phyloP scores from a whole-genome alignment of 1,140 invertebrate genomes.

The Atopsyche davidsoni region DNA sequence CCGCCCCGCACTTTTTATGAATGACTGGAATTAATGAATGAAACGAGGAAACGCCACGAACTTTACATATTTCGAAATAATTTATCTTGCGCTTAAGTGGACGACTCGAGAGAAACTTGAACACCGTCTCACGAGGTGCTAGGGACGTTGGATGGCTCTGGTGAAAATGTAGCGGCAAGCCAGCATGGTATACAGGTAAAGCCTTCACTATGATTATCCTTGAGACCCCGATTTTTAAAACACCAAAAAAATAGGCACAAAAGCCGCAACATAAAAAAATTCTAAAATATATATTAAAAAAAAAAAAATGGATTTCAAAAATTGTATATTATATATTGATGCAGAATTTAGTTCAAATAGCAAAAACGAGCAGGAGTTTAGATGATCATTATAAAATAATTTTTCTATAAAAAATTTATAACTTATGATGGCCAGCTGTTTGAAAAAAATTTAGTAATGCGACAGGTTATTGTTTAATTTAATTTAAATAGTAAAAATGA shows the following conservation, averaged over 20 bases:
- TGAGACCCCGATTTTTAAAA: no score
- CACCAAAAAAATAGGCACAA: no score
- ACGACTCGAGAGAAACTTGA: conserved; percentile 10
- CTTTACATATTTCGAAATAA: conserved; percentile 28
- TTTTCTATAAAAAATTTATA: no score
- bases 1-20: conserved; percentile 27
- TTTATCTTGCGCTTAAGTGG: conserved; percentile 24
- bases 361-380: no score
- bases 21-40: conserved; percentile 32
- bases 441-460: no score
- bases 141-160: neutral
- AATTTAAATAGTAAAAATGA: no score
- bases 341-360: no score
- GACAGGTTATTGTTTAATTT: no score
- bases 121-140: neutral
- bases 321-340: neutral
- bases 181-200: neutral
- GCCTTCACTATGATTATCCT: neutral
- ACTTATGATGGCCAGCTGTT: no score
- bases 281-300: neutral
- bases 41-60: conserved; percentile 27
- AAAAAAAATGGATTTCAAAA: neutral
- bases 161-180: neutral
- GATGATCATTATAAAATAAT: no score
- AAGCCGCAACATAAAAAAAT: no score